Evolutionary conservation across 2,113 vertebrate genomes (phyloP).

Genomic region (Neotoma lepida): DNA sequence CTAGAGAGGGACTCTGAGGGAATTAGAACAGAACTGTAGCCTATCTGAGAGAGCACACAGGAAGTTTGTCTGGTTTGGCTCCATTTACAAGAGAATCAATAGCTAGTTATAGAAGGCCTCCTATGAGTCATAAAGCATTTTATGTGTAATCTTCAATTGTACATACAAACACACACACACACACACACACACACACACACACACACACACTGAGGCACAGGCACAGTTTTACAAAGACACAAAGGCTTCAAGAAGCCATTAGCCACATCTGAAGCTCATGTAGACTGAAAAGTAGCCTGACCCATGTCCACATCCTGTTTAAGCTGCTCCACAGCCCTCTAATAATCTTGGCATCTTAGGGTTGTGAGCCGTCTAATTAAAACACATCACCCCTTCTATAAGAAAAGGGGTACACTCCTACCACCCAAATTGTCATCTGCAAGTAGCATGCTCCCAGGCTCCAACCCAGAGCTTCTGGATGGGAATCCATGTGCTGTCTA

Average conservation of each 20-base stretch:
- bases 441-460: background rate
- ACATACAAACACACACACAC: background rate
- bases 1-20: background rate
- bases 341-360: background rate
- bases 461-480: background rate
- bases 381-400: background rate
- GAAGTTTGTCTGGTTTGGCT: background rate
- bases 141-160: background rate
- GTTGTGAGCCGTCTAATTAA: slow-evolving; percentile 5
- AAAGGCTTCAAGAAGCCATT: background rate
- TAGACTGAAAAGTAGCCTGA: background rate
- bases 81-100: background rate
- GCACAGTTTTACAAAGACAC: slow-evolving; percentile 14
- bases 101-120: background rate
- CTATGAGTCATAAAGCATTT: background rate
- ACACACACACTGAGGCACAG: background rate
- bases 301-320: background rate
- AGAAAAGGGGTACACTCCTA: background rate
- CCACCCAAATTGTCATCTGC: background rate
- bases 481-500: background rate
- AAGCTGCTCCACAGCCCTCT: background rate
- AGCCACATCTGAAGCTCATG: background rate
- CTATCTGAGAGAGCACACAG: background rate
- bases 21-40: background rate
- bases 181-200: background rate